Evolutionary conservation across 2,797 vertebrate species (phyloP).

Genomic region (Muscicapa comitata): DNA sequence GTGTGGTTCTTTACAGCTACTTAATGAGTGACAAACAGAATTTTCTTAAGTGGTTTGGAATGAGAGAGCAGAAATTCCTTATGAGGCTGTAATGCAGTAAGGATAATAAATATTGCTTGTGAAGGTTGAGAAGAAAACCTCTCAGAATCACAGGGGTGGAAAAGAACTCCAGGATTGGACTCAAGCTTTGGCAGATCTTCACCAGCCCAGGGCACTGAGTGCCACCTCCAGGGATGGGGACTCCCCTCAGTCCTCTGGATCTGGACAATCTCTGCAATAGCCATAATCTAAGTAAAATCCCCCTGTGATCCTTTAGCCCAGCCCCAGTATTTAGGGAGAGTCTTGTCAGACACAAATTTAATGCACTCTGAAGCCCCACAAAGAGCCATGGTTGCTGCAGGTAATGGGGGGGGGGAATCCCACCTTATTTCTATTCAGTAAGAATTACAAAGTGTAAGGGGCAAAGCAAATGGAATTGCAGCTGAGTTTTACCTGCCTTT

Average conservation of each 20-base stretch:
- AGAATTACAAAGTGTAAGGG: neutral
- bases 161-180: neutral
- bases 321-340: neutral
- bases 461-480: neutral
- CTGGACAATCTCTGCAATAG: neutral
- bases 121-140: neutral
- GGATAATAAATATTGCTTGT: neutral
- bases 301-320: neutral
- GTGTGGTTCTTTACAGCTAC: neutral
- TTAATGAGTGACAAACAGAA: neutral
- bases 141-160: neutral
- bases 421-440: neutral
- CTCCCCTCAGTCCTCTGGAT: neutral
- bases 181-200: neutral
- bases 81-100: neutral
- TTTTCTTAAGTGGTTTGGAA: neutral
- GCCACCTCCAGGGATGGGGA: neutral
- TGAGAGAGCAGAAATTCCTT: neutral
- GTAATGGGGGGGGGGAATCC: neutral
- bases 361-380: neutral
- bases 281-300: neutral
- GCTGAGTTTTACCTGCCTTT: neutral
- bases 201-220: neutral
- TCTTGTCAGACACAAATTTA: neutral
- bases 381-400: neutral